A percentile compares a stretch with the other conserved stretches of the same genome.
Evolutionary conservation across 2,113 vertebrate species (phyloP).

Genomic region (Gadus macrocephalus): DNA sequence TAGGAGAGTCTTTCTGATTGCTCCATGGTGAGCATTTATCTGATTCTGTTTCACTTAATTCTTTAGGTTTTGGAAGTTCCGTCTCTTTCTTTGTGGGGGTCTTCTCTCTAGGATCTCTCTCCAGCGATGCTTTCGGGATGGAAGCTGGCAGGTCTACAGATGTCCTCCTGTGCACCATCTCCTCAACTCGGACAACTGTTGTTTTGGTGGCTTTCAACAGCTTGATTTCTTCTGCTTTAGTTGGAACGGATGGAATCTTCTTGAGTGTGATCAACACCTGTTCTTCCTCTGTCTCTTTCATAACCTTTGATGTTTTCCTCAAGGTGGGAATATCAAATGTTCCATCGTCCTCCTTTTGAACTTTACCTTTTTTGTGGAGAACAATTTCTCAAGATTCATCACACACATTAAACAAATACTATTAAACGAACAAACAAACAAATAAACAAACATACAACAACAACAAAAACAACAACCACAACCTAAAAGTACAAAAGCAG

Average conservation of each 20-base stretch:
- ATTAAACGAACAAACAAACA: conserved; percentile 16
- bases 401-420: conserved; percentile 38
- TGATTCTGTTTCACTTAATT: conserved; percentile 39
- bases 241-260: conserved; percentile 60
- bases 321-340: conserved; percentile 67
- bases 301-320: conserved; percentile 63
- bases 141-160: conserved; percentile 40
- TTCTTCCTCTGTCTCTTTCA: conserved; percentile 63
- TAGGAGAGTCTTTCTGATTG: conserved; percentile 42
- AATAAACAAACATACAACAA: conserved; percentile 15
- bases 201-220: conserved; percentile 51
- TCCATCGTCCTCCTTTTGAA: conserved; percentile 66
- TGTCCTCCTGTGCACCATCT: conserved; percentile 66
- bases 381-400: conserved; percentile 70
- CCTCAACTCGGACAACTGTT: conserved; percentile 38
- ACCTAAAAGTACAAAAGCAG: too few species aligned
- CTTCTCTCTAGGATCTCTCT: conserved; percentile 49
- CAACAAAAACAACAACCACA: conserved; percentile 3
- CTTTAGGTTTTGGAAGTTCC: conserved; percentile 36
- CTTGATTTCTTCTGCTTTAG: conserved; percentile 56
- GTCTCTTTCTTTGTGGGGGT: conserved; percentile 44
- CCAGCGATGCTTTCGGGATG: conserved; percentile 45
- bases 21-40: conserved; percentile 42
- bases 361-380: conserved; percentile 68
- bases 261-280: conserved; percentile 67